A percentile compares a stretch with the other conserved stretches of the same genome.
Evolutionary conservation across 2,797 vertebrate species (phyloP).

Genomic region (Enteromius argenteus): DNA sequence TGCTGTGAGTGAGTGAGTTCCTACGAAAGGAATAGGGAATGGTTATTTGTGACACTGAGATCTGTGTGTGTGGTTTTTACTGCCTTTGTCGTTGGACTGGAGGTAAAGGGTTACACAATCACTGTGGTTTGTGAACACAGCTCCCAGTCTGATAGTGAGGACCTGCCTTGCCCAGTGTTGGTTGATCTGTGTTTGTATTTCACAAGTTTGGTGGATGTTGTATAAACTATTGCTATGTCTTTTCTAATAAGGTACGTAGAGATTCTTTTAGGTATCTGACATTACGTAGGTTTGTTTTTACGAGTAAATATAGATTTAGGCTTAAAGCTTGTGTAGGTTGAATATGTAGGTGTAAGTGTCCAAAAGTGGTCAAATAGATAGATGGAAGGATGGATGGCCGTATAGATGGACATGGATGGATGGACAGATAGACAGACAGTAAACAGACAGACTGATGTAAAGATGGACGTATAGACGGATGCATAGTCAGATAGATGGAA

Average conservation of each 20-base stretch:
- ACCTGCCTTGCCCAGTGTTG: conserved; percentile 34
- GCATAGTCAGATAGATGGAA: no score
- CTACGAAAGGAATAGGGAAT: conserved; percentile 21
- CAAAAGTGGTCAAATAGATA: neutral
- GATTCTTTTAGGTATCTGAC: neutral
- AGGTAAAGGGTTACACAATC: conserved; percentile 39
- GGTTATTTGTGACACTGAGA: conserved; percentile 46
- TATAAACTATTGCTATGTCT: neutral
- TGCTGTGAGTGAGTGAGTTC: conserved; percentile 38
- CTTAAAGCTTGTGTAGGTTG: neutral
- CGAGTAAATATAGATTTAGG: neutral
- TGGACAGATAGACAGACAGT: neutral
- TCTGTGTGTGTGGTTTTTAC: conserved; percentile 46
- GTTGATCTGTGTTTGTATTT: conserved; percentile 45
- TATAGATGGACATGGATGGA: neutral
- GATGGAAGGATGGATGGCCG: neutral
- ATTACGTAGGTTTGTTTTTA: neutral
- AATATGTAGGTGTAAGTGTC: neutral
- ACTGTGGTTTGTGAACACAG: conserved; percentile 35
- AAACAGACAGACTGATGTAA: neutral
- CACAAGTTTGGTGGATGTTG: conserved; percentile 41
- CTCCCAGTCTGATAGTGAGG: conserved; percentile 28
- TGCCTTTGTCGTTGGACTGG: conserved; percentile 22
- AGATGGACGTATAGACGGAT: neutral
- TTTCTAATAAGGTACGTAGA: neutral